Conservation (phyloP, 2,888 invertebrate genomes). For the Luffia ferchaultella region DNA sequence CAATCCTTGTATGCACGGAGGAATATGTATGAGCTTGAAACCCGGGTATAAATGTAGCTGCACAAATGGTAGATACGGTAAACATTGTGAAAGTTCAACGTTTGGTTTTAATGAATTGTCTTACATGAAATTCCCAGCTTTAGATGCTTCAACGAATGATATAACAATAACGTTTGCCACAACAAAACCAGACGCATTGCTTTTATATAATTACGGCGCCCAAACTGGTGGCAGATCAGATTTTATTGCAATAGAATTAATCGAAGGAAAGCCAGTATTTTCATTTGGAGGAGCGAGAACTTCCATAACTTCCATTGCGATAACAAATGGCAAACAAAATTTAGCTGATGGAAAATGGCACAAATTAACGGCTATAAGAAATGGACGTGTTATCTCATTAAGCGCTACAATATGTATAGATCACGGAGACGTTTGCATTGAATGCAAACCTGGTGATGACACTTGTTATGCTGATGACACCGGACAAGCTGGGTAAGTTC, state of each 20-base stretch:
- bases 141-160: slow-evolving; percentile 90
- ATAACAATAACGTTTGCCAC: slow-evolving; percentile 92
- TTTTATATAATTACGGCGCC: slow-evolving; percentile 91
- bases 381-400: slow-evolving; percentile 86
- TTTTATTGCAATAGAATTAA: slow-evolving; percentile 90
- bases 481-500: slow-evolving; percentile 85
- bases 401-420: slow-evolving; percentile 84
- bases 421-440: slow-evolving; percentile 86
- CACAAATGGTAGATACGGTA: slow-evolving; percentile 86
- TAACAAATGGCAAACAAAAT: slow-evolving; percentile 68
- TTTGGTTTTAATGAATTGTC: slow-evolving; percentile 90
- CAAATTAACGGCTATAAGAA: slow-evolving; percentile 89
- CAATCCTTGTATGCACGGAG: slow-evolving; percentile 92
- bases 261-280: slow-evolving; percentile 84
- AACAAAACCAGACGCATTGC: slow-evolving; percentile 82
- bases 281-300: slow-evolving; percentile 91
- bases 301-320: slow-evolving; percentile 82
- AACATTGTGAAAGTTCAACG: slow-evolving; percentile 90
- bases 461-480: slow-evolving; percentile 86
- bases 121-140: slow-evolving; percentile 85
- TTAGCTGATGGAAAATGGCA: slow-evolving; percentile 91
- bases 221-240: slow-evolving; percentile 90
- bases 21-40: slow-evolving; percentile 87
- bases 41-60: slow-evolving; percentile 89
- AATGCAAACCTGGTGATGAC: slow-evolving; percentile 84